Conservation (phyloP, 2,888 invertebrate species). For the Stenotaenia linearis region DNA sequence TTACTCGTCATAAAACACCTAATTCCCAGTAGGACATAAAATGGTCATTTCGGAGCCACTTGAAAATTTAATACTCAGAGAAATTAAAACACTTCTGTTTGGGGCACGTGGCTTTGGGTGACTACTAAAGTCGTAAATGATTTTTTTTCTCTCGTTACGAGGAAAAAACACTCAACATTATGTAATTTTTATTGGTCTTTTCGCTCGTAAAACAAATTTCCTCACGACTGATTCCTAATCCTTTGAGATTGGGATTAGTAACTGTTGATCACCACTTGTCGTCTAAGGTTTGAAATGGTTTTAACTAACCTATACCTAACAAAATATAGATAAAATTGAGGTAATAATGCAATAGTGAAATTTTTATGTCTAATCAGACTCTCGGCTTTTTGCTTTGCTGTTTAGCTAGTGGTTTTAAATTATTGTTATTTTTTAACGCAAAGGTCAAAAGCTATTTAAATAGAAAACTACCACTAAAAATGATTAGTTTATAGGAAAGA, state of each 20-base stretch:
- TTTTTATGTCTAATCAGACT: too few species aligned
- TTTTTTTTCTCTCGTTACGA: slow-evolving; percentile 17
- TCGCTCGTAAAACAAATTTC: slow-evolving; percentile 18
- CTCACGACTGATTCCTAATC: slow-evolving; percentile 12
- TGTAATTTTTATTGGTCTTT: slow-evolving; percentile 26
- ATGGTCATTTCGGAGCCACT: slow-evolving; percentile 22
- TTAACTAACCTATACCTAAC: too few species aligned
- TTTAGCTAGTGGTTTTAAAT: not conserved
- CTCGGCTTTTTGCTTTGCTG: not conserved
- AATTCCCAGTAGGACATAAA: not conserved
- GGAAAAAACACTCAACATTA: slow-evolving; percentile 11
- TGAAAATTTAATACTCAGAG: slow-evolving; percentile 7
- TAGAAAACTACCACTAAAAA: not conserved
- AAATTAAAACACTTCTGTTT: slow-evolving; percentile 23
- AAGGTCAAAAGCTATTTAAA: not conserved
- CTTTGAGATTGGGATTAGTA: not conserved
- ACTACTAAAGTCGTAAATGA: slow-evolving; percentile 16
- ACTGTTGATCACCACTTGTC: not conserved
- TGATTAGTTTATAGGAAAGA: not conserved
- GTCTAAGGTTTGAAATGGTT: not conserved
- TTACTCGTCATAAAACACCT: slow-evolving; percentile 18
- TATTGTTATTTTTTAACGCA: too few species aligned
- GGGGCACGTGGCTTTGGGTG: slow-evolving; percentile 21
- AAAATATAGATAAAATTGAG: not conserved
- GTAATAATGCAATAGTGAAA: not conserved